These are phyloP conservation scores for Myopa tessellatipennis DNA, from an alignment of 2,888 invertebrate genomes.

Conservation along the genomic window DNA sequence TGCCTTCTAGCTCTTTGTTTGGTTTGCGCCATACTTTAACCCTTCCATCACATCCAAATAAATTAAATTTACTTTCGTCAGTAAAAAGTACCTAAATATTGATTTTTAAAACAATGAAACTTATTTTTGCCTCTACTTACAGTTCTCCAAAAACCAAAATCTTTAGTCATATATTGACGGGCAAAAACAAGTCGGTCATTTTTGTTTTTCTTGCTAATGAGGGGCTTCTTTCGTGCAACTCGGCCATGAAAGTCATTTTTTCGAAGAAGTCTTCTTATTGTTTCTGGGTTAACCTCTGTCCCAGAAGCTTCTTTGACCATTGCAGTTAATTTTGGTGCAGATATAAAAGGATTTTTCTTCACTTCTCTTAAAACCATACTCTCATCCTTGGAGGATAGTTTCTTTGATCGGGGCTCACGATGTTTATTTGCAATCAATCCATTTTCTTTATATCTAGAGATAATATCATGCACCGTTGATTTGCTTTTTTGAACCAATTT, in stretches of 20 bases:
- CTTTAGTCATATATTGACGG: neutral
- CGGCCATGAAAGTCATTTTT: constrained; percentile 35
- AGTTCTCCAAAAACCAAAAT: neutral
- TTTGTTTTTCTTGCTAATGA: constrained; percentile 13
- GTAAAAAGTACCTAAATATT: too few relatives aligned
- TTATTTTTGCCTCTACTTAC: neutral
- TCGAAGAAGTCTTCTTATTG: constrained; percentile 29
- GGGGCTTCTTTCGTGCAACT: constrained; percentile 20
- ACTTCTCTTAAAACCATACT: neutral
- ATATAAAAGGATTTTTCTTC: constrained; percentile 34
- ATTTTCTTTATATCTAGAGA: constrained; percentile 30
- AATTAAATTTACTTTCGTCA: too few relatives aligned
- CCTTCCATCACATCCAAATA: too few relatives aligned
- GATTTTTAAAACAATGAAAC: too few relatives aligned
- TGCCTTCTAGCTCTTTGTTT: too few relatives aligned
- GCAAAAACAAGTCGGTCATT: constrained; percentile 1
- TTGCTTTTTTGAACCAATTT: too few relatives aligned
- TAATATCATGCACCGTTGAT: constrained; percentile 26
- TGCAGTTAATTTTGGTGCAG: constrained; percentile 31
- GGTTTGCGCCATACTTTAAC: too few relatives aligned
- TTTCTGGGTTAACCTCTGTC: constrained; percentile 29
- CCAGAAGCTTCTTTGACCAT: constrained; percentile 33
- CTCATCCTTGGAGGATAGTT: constrained; percentile 3
- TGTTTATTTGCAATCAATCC: constrained; percentile 34
- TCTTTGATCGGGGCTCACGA: constrained; percentile 28